phyloP scores from a whole-genome alignment of 1,140 invertebrate species.

The Nasonia giraulti region DNA sequence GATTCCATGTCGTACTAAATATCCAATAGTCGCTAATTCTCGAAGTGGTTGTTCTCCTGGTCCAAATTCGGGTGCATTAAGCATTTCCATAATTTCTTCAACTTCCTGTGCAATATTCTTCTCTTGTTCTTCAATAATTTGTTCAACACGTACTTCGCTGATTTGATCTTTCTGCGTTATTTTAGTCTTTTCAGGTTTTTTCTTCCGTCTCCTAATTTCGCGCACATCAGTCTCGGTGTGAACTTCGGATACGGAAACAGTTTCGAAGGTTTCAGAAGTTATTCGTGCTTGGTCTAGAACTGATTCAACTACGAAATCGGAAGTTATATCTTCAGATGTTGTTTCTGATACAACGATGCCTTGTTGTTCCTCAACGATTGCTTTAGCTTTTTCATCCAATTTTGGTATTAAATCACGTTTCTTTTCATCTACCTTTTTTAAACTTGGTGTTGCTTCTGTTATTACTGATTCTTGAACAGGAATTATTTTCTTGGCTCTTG shows the following conservation, averaged over 20 bases:
- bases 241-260: constrained; percentile 71
- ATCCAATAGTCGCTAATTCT: constrained; percentile 87
- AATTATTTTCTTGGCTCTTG: constrained; percentile 72
- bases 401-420: constrained; percentile 66
- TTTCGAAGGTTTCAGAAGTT: constrained; percentile 66
- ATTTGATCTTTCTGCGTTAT: constrained; percentile 66
- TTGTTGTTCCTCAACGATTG: constrained; percentile 75
- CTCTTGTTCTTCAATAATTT: constrained; percentile 76
- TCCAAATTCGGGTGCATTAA: constrained; percentile 86
- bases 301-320: constrained; percentile 64
- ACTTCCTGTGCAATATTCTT: constrained; percentile 82
- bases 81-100: constrained; percentile 82
- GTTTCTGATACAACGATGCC: constrained; percentile 76
- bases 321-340: constrained; percentile 73
- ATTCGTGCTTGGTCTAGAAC: constrained; percentile 62
- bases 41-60: constrained; percentile 84
- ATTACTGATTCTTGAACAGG: constrained; percentile 77
- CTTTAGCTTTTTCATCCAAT: constrained; percentile 72
- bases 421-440: constrained; percentile 79
- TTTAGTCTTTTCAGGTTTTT: constrained; percentile 65
- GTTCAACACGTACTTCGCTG: constrained; percentile 72
- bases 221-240: constrained; percentile 70
- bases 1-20: constrained; percentile 83
- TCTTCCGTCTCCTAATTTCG: constrained; percentile 70
- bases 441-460: constrained; percentile 77